Evolutionary conservation across 30 jellyfish, hydroid and myxozoan species (phyloP), one percentile per base, ranked within the genome.

Genomic region (Hydractinia echinata): DNA sequence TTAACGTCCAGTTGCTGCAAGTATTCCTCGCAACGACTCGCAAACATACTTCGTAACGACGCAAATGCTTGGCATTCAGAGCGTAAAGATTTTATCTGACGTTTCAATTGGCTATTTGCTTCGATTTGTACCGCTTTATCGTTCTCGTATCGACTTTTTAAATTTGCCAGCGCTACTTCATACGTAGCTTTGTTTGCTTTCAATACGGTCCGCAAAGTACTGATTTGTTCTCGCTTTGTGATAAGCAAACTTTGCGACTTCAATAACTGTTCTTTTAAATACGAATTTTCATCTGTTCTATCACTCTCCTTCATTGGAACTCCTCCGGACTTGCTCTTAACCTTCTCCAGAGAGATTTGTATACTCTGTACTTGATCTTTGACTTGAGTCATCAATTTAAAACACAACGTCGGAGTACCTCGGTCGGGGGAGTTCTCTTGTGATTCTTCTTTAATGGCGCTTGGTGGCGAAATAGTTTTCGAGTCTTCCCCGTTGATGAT

Each of bases 41-140:
- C 95, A 85, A 90, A 90, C 97, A 90, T 90, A 76, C 97, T 90
- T 19, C 97, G 90, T 77, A 90, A 82, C 61, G 97, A 84, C n/a
- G 97, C 89, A 60, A 90, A 90, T 15, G 97, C 84, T 81, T 90
- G 97, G 78, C 95, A 90, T 72, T 90, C 97, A 5, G 95, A 79
- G 52, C 85, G 81, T 77, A 90, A 85, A 4, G 94, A 89, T 69
- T 85, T 90, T 85, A 90, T 85, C 81, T 90, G 97, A 69, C 95
- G 78, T 55, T 90, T 90, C 39, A 83, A 84, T 78, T 90, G 97
- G 20, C 88, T 84, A 86, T 79, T 85, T 6, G 97, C 97, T 79
- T 90, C 97, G 4, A 89, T 84, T 69, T 90, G 97, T 20, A 90
- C 88, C 48, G 91, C 92, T 51, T 90, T 90, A 83, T 90, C 97